Conservation (phyloP, 2,113 vertebrate species). For the Struthidea cinerea region DNA sequence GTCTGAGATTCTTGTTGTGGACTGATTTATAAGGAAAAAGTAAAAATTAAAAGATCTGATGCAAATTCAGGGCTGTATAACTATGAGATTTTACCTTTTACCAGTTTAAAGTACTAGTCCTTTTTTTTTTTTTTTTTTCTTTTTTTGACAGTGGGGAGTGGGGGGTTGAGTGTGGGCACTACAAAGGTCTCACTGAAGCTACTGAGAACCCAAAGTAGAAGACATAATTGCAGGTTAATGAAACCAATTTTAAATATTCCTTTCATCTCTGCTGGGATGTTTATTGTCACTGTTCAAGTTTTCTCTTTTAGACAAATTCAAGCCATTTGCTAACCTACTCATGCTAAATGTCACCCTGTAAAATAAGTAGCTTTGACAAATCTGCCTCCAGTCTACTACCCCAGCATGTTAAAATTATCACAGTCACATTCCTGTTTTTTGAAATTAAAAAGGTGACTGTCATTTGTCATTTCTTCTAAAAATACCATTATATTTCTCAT, state of each 20-base stretch:
- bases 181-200: slow-evolving; percentile 44
- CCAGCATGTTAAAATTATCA: slow-evolving; percentile 24
- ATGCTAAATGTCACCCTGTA: slow-evolving; percentile 66
- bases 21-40: neutral
- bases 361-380: slow-evolving; percentile 7
- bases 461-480: slow-evolving; percentile 16
- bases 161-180: neutral
- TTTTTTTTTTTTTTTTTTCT: neutral
- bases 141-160: neutral
- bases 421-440: slow-evolving; percentile 1
- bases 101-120: neutral
- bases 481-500: neutral
- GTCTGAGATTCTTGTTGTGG: neutral
- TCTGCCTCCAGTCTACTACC: neutral
- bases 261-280: slow-evolving; percentile 65
- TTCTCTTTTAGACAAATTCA: slow-evolving; percentile 52
- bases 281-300: slow-evolving; percentile 67
- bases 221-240: slow-evolving; percentile 74
- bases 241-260: slow-evolving; percentile 59
- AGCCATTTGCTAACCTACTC: slow-evolving; percentile 59
- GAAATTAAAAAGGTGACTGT: slow-evolving; percentile 4
- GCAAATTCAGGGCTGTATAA: neutral
- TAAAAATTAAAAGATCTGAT: neutral
- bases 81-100: neutral
- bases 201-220: slow-evolving; percentile 45